These are phyloP conservation scores for Capitulum mitella DNA, from an alignment of 2,888 invertebrate genomes.

Conservation along the genomic window DNA sequence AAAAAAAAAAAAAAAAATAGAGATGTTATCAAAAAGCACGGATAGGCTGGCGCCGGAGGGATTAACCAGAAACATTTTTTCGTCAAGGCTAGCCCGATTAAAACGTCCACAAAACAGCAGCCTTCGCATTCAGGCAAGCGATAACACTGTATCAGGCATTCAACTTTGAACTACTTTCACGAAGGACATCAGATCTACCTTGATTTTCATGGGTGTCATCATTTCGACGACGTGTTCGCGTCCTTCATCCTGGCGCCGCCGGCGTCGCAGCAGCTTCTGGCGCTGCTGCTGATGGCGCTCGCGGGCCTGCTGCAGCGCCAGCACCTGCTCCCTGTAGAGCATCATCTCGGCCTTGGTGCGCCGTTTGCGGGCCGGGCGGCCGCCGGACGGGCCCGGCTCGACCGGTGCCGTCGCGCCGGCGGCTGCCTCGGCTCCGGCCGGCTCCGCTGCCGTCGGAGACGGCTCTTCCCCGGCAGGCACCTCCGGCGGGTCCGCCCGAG, in stretches of 20 bases:
- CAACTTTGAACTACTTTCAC: too few species aligned
- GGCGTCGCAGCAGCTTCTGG: constrained; percentile 8
- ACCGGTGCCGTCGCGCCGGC: too few species aligned
- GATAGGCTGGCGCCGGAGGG: too few species aligned
- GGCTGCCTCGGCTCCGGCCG: neutral
- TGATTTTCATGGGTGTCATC: constrained; percentile 35
- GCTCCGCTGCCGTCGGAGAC: neutral
- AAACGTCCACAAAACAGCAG: too few species aligned
- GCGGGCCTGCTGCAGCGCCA: constrained; percentile 1
- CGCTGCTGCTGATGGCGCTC: constrained; percentile 4
- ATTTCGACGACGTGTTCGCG: constrained; percentile 34
- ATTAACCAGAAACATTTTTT: too few species aligned
- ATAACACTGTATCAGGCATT: too few species aligned
- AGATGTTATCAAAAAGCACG: too few species aligned
- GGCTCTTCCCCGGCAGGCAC: neutral
- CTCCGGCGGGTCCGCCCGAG: neutral
- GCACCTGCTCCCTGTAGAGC: neutral
- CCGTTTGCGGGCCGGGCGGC: neutral
- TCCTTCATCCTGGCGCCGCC: constrained; percentile 6
- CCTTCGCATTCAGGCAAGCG: too few species aligned
- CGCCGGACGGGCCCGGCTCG: neutral
- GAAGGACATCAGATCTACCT: too few species aligned
- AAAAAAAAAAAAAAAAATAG: too few species aligned
- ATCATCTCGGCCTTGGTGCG: constrained; percentile 12
- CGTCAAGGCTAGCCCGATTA: too few species aligned